A percentile compares a stretch with the other conserved stretches of the same genome.
Evolutionary conservation across 2,797 vertebrate species (phyloP).

Genomic region (Psittacula echo): DNA sequence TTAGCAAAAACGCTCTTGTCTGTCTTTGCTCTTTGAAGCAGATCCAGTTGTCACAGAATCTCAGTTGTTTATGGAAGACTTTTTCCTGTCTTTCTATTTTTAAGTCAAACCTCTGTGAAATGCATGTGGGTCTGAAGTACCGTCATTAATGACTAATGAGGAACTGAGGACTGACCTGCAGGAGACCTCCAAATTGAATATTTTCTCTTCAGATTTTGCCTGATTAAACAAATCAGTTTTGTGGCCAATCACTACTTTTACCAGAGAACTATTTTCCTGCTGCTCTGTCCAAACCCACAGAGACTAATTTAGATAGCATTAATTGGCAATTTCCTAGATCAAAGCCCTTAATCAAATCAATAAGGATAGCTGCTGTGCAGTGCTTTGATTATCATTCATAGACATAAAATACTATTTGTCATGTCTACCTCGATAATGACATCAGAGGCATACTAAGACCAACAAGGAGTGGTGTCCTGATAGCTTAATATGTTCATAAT

Average conservation of each 20-base stretch:
- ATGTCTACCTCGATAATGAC: conserved; percentile 35
- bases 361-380: conserved; percentile 3
- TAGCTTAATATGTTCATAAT: background rate
- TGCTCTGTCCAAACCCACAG: conserved; percentile 23
- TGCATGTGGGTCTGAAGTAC: background rate
- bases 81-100: background rate
- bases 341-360: conserved; percentile 66
- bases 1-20: background rate
- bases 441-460: background rate
- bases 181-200: conserved; percentile 57
- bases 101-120: background rate
- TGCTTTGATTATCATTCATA: conserved; percentile 30
- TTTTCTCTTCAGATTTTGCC: conserved; percentile 60
- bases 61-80: background rate
- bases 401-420: conserved; percentile 43
- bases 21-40: background rate
- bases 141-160: conserved; percentile 39
- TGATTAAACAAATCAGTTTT: conserved; percentile 49
- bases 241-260: background rate
- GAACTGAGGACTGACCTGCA: conserved; percentile 27
- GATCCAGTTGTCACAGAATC: background rate
- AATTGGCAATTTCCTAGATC: conserved; percentile 65
- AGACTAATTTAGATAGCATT: conserved; percentile 59
- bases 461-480: background rate
- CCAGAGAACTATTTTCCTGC: conserved; percentile 29